Percentiles rank a stretch among this genome's conserved stretches.
phyloP scores from a whole-genome alignment of 92 coral and sea anemone genomes.

The Paragorgia papillata region DNA sequence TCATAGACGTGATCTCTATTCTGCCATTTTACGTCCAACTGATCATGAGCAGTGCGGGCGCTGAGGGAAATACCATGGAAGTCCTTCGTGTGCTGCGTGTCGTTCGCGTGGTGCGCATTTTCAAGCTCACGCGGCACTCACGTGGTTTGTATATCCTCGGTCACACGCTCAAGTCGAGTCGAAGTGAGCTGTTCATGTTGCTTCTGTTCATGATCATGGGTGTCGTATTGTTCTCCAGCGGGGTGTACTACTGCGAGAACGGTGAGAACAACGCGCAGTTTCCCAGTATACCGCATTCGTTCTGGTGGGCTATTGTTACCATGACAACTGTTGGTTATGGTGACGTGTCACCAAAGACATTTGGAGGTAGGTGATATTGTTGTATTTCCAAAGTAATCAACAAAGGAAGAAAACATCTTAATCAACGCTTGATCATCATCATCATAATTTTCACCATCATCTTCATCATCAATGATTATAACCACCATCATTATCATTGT shows the following conservation, averaged over 20 bases:
- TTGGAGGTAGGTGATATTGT: constrained; percentile 70
- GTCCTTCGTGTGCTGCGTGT: constrained; percentile 91
- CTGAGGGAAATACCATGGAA: constrained; percentile 56
- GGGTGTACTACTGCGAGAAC: constrained; percentile 88
- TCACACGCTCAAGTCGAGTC: constrained; percentile 83
- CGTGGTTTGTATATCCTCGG: constrained; percentile 89
- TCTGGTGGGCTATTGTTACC: constrained; percentile 99
- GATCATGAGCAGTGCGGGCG: constrained; percentile 53
- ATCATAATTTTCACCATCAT: too few relatives aligned
- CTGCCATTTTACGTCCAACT: constrained; percentile 82
- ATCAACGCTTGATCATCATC: too few relatives aligned
- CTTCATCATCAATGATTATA: too few relatives aligned
- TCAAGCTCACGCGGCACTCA: constrained; percentile 95
- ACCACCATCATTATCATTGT: too few relatives aligned
- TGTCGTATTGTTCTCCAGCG: constrained; percentile 88
- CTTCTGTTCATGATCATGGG: constrained; percentile 88
- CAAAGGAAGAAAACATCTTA: too few relatives aligned
- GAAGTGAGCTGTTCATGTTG: constrained; percentile 89
- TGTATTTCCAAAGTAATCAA: too few relatives aligned
- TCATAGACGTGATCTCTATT: constrained; percentile 83
- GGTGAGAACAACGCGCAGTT: constrained; percentile 47
- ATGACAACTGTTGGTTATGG: constrained; percentile 99
- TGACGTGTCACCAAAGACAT: constrained; percentile 71
- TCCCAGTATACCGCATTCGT: constrained; percentile 86
- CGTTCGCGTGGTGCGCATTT: constrained; percentile 88